Conservation (phyloP, 2,797 vertebrate species). For the Allobates femoralis region DNA sequence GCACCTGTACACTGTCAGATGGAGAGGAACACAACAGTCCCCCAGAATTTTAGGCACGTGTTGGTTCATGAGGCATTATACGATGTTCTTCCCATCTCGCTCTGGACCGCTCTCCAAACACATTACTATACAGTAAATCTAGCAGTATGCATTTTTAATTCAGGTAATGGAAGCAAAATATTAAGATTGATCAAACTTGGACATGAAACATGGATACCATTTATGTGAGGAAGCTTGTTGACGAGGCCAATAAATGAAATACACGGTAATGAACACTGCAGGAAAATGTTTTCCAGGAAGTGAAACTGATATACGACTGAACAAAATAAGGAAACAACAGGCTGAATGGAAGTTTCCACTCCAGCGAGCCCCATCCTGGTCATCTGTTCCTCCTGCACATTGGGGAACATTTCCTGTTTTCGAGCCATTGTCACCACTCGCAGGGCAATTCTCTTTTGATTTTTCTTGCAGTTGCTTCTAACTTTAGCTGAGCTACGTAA, state of each 20-base stretch:
- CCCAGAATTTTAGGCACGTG: too few relatives aligned
- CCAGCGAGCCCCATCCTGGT: constrained; percentile 94
- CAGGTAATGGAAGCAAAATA: not conserved
- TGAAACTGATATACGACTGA: constrained; percentile 78
- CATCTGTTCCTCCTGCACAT: constrained; percentile 94
- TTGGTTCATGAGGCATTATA: too few relatives aligned
- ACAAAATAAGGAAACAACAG: constrained; percentile 87
- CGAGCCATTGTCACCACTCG: constrained; percentile 90
- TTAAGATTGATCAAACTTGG: not conserved
- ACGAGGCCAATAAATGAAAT: not conserved
- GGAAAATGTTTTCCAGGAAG: constrained; percentile 88
- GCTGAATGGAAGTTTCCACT: constrained; percentile 96
- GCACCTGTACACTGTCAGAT: too few relatives aligned
- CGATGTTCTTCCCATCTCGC: not conserved
- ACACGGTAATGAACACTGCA: not conserved
- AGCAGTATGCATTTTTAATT: not conserved
- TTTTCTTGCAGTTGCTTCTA: constrained; percentile 78
- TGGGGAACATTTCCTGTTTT: constrained; percentile 99
- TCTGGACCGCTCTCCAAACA: not conserved
- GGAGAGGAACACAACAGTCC: too few relatives aligned
- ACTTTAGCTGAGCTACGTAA: constrained; percentile 82
- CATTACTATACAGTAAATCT: not conserved
- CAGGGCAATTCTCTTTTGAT: too few relatives aligned
- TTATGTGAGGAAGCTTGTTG: not conserved
- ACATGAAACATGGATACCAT: not conserved